Evolutionary conservation across 2,888 invertebrate genomes (phyloP).

Genomic region (Griposia aprilina): DNA sequence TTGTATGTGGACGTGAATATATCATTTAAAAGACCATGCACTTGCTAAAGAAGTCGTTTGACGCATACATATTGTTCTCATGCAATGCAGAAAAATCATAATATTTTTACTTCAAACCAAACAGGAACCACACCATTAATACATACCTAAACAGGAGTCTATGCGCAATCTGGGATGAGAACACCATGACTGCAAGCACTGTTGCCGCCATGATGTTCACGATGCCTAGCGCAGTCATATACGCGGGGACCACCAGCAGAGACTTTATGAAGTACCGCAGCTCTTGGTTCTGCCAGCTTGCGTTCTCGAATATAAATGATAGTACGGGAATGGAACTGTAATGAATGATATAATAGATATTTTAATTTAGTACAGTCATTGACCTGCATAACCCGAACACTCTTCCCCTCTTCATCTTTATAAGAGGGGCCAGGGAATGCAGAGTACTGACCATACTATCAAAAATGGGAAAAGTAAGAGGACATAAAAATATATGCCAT

Average conservation of each 20-base stretch:
- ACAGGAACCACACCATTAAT: not conserved
- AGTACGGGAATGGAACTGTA: constrained; percentile 79
- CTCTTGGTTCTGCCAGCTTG: constrained; percentile 82
- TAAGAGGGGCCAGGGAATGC: no score
- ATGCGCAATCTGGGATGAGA: constrained; percentile 93
- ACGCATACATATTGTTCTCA: not conserved
- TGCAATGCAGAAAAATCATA: not conserved
- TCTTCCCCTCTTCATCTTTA: no score
- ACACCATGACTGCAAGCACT: constrained; percentile 90
- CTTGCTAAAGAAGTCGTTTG: not conserved
- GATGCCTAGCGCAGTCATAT: constrained; percentile 91
- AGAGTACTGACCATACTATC: no score
- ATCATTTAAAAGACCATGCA: not conserved
- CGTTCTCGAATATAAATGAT: constrained; percentile 77
- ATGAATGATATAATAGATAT: constrained; percentile 6
- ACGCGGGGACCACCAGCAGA: constrained; percentile 91
- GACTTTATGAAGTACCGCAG: constrained; percentile 84
- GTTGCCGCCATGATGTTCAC: constrained; percentile 89
- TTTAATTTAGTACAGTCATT: no score
- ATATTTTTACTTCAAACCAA: not conserved
- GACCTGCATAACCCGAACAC: no score
- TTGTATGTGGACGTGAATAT: not conserved
- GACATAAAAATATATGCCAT: not conserved
- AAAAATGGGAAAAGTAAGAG: not conserved
- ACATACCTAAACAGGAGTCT: constrained; percentile 91